Evolutionary conservation across 2,888 invertebrate species (phyloP).

Genomic region (Melolontha melolontha): DNA sequence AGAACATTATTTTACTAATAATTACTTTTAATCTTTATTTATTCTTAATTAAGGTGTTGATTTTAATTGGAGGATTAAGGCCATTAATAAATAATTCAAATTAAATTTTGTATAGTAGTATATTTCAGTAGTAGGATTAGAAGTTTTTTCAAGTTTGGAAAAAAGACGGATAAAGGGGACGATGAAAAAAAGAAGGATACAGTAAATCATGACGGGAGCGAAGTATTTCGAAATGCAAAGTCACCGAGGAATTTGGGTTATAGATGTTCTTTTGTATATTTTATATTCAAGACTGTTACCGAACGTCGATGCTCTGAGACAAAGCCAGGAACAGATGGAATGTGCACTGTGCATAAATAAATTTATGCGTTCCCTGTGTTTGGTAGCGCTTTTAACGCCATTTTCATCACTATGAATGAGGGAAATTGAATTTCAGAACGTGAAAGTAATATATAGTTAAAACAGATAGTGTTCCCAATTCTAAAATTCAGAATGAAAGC

Average conservation of each 20-base stretch:
- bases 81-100: conserved; percentile 38
- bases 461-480: no score
- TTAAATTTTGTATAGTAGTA: conserved; percentile 35
- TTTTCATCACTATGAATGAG: conserved; percentile 16
- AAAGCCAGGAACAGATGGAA: conserved; percentile 44
- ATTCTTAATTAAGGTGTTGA: no score
- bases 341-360: conserved; percentile 39
- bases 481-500: no score
- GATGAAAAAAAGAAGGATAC: conserved; percentile 23
- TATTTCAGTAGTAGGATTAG: conserved; percentile 50
- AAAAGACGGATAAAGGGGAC: conserved; percentile 16
- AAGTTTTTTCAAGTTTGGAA: conserved; percentile 47
- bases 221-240: conserved; percentile 56
- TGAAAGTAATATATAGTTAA: background rate
- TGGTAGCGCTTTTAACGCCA: conserved; percentile 16
- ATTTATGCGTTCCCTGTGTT: conserved; percentile 33
- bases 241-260: conserved; percentile 57
- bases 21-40: no score
- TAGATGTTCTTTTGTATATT: conserved; percentile 55
- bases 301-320: conserved; percentile 51
- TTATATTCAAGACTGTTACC: conserved; percentile 54
- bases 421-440: conserved; percentile 20
- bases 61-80: no score
- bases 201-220: conserved; percentile 52
- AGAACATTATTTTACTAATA: no score